Percentiles rank a stretch among this genome's conserved stretches.
These are phyloP conservation scores for Graptemys geographica DNA, from an alignment of 2,797 vertebrate genomes.

Conservation along the genomic window DNA sequence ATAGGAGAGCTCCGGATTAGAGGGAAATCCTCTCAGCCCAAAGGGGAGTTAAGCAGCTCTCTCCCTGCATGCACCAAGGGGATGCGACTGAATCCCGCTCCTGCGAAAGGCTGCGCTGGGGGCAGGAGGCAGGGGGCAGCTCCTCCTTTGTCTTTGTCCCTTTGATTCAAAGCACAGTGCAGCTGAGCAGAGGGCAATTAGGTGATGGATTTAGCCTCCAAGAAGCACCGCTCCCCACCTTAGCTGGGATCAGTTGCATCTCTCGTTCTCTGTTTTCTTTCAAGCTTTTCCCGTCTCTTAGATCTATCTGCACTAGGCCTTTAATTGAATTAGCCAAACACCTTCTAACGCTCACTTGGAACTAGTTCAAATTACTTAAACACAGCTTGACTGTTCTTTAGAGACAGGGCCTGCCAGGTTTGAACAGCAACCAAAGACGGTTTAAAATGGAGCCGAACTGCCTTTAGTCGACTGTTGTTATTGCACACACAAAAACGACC, in stretches of 20 bases:
- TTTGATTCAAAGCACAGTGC: slow-evolving; percentile 52
- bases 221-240: slow-evolving; percentile 4
- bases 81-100: not conserved
- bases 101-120: slow-evolving; percentile 37
- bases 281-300: slow-evolving; percentile 48
- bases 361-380: not conserved
- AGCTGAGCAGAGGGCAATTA: slow-evolving; percentile 43
- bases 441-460: not conserved
- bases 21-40: slow-evolving; percentile 75
- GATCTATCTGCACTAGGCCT: slow-evolving; percentile 40
- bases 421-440: not conserved
- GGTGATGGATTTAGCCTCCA: slow-evolving; percentile 64
- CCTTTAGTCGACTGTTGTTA: not conserved
- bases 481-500: not conserved
- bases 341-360: slow-evolving; percentile 52
- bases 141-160: slow-evolving; percentile 43
- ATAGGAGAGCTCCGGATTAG: slow-evolving; percentile 74
- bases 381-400: slow-evolving; percentile 29
- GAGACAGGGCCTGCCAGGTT: not conserved
- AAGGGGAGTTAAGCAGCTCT: slow-evolving; percentile 64
- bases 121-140: slow-evolving; percentile 53
- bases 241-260: not conserved
- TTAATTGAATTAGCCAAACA: slow-evolving; percentile 66
- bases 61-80: slow-evolving; percentile 12
- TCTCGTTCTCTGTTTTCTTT: slow-evolving; percentile 61